phyloP scores from a whole-genome alignment of 2,888 invertebrate species.

The Phlogophora meticulosa region DNA sequence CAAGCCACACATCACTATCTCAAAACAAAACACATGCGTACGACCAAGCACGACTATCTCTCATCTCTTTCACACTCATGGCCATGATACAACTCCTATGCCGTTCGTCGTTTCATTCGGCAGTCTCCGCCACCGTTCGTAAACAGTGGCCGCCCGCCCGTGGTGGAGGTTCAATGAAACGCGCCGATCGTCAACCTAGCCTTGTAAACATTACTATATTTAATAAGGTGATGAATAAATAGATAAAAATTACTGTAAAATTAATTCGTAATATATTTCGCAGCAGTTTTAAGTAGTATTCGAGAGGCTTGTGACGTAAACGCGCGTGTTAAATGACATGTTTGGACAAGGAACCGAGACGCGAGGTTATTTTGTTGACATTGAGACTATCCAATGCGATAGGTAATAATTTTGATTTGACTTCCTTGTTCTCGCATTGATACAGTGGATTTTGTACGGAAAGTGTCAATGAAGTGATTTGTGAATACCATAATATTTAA shows the following conservation, averaged over 20 bases:
- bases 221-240: not conserved
- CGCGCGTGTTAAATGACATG: slow-evolving; percentile 11
- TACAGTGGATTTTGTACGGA: slow-evolving; percentile 9
- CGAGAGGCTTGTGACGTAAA: not conserved
- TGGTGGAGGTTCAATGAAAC: slow-evolving; percentile 50
- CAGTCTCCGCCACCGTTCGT: slow-evolving; percentile 28
- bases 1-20: slow-evolving; percentile 9
- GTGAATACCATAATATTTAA: slow-evolving; percentile 2
- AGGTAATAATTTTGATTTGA: slow-evolving; percentile 1
- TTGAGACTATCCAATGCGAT: slow-evolving; percentile 19
- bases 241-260: not conserved
- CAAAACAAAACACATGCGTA: slow-evolving; percentile 43
- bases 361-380: slow-evolving; percentile 35
- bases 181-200: slow-evolving; percentile 38
- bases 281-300: not conserved
- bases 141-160: slow-evolving; percentile 21
- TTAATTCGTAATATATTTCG: not conserved
- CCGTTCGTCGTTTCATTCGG: slow-evolving; percentile 9
- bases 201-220: slow-evolving; percentile 32
- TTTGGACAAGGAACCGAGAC: slow-evolving; percentile 31
- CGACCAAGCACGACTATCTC: slow-evolving; percentile 14
- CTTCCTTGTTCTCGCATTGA: slow-evolving; percentile 39
- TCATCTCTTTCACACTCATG: slow-evolving; percentile 34
- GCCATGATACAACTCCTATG: slow-evolving; percentile 16
- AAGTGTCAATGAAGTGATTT: slow-evolving; percentile 9